A percentile compares a stretch with the other conserved stretches of the same genome.
Conservation (phyloP, 1,140 invertebrate species). For the Streblospio benedicti region DNA sequence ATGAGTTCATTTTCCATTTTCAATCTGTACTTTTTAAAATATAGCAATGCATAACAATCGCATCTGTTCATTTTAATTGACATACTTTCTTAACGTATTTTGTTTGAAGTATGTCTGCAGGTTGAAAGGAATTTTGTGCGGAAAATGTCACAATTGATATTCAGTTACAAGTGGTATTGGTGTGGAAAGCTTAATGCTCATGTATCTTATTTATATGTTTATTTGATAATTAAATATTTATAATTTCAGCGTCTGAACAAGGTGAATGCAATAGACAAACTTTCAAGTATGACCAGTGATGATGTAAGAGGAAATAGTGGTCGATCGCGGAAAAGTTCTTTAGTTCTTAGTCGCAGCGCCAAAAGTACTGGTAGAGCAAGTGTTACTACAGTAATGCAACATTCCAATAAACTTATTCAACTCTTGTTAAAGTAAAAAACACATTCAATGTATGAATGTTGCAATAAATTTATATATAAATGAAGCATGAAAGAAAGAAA, state of each 20-base stretch:
- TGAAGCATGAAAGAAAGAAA: too few relatives aligned
- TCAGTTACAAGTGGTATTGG: neutral
- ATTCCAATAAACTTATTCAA: conserved; percentile 24
- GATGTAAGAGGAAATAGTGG: conserved; percentile 16
- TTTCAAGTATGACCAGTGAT: conserved; percentile 17
- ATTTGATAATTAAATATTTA: neutral
- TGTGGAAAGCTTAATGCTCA: neutral
- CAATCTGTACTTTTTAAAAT: too few relatives aligned
- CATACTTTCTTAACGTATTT: too few relatives aligned
- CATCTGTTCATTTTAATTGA: too few relatives aligned
- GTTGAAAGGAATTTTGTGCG: neutral
- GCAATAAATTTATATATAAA: too few relatives aligned
- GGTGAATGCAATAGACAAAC: conserved; percentile 27
- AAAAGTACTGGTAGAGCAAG: conserved; percentile 17
- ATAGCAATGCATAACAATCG: too few relatives aligned
- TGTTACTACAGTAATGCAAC: conserved; percentile 17
- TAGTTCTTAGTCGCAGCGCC: conserved; percentile 15
- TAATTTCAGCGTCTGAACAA: conserved; percentile 26
- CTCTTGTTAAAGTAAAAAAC: too few relatives aligned
- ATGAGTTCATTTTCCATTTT: too few relatives aligned
- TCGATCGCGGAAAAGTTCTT: conserved; percentile 9
- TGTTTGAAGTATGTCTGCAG: neutral
- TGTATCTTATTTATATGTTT: neutral
- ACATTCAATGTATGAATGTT: too few relatives aligned
- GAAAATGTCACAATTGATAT: neutral